phyloP scores from a whole-genome alignment of 1,140 invertebrate genomes.

The Heliconius melpomene region DNA sequence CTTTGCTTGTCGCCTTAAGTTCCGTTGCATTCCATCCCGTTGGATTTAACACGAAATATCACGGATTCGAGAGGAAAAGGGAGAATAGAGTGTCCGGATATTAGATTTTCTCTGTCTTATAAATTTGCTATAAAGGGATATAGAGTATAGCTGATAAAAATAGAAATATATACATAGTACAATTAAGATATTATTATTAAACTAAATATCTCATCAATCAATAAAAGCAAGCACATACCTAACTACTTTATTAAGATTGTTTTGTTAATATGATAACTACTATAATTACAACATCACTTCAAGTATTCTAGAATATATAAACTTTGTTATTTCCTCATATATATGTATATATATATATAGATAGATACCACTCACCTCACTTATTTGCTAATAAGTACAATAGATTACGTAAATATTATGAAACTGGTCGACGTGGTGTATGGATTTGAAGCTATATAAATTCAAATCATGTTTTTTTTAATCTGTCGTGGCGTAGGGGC shows the following conservation, averaged over 20 bases:
- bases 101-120: too few relatives aligned
- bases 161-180: too few relatives aligned
- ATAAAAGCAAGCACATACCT: background rate
- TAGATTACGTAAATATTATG: constrained; percentile 45
- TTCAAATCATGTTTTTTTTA: constrained; percentile 42
- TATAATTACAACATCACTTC: background rate
- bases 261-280: constrained; percentile 1
- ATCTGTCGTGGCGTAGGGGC: too few relatives aligned
- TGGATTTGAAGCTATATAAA: constrained; percentile 45
- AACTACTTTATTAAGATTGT: background rate
- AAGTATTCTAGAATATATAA: background rate
- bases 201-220: too few relatives aligned
- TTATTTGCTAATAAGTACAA: constrained; percentile 22
- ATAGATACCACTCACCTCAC: background rate
- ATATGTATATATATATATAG: background rate
- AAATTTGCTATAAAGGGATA: too few relatives aligned
- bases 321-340: constrained; percentile 28
- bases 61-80: too few relatives aligned
- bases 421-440: constrained; percentile 41
- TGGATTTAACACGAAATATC: too few relatives aligned
- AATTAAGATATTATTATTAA: too few relatives aligned
- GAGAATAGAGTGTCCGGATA: too few relatives aligned
- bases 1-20: too few relatives aligned
- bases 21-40: too few relatives aligned
- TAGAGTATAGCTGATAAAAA: too few relatives aligned